Percentiles rank a stretch among this genome's conserved stretches.
phyloP scores from a whole-genome alignment of 2,113 vertebrate genomes.

The Thermophis baileyi region DNA sequence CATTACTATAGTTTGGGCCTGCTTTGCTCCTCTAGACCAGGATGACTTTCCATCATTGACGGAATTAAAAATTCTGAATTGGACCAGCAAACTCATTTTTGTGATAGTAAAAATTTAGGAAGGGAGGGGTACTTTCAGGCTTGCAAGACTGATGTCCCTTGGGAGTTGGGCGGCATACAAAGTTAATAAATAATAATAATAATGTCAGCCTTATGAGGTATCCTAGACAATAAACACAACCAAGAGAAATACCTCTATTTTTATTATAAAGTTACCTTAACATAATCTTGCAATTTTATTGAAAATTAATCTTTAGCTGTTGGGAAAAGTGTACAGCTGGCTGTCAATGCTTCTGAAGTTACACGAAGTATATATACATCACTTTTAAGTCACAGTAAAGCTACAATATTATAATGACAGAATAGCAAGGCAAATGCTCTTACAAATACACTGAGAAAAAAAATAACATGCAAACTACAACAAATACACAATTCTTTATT shows the following conservation, averaged over 20 bases:
- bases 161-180: too few relatives aligned
- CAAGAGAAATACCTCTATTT: too few relatives aligned
- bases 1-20: too few relatives aligned
- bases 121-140: too few relatives aligned
- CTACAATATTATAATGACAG: constrained; percentile 9
- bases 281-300: neutral
- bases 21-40: too few relatives aligned
- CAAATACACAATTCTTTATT: neutral
- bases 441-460: constrained; percentile 1
- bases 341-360: neutral
- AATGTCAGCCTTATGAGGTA: too few relatives aligned
- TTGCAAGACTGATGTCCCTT: too few relatives aligned
- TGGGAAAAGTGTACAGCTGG: neutral
- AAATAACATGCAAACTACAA: constrained; percentile 8
- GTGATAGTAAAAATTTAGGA: too few relatives aligned
- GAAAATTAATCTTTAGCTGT: neutral
- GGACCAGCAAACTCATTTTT: neutral
- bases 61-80: neutral
- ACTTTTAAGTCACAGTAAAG: neutral
- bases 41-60: too few relatives aligned
- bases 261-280: too few relatives aligned
- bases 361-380: neutral
- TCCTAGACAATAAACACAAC: too few relatives aligned
- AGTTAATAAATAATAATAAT: too few relatives aligned
- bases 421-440: constrained; percentile 7